These are phyloP conservation scores for Rhinoderma darwinii DNA, from an alignment of 2,113 vertebrate species.

Conservation along the genomic window DNA sequence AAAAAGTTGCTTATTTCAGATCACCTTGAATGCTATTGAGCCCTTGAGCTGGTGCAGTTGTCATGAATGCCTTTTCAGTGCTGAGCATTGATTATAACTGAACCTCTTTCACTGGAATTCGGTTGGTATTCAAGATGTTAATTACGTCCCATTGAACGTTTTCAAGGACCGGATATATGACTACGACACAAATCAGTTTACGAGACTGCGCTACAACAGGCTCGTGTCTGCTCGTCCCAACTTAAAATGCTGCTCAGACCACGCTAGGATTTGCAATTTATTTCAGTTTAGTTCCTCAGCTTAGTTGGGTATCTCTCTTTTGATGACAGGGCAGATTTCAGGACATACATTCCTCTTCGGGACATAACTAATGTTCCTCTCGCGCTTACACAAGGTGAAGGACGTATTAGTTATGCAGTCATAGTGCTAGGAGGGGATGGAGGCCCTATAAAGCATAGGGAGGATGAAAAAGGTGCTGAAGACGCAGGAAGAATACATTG, in stretches of 20 bases:
- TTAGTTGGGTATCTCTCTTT: conserved; percentile 41
- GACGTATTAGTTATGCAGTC: conserved; percentile 54
- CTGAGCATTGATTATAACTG: conserved; percentile 25
- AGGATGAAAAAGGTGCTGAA: conserved; percentile 44
- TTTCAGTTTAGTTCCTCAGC: conserved; percentile 24
- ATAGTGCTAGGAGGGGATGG: conserved; percentile 6
- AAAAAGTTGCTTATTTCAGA: not conserved
- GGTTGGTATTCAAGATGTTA: conserved; percentile 25
- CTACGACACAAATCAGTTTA: not conserved
- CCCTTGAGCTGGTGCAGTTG: not conserved
- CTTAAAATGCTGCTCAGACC: conserved; percentile 44
- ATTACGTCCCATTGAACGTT: conserved; percentile 32
- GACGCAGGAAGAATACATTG: conserved; percentile 38
- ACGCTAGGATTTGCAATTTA: conserved; percentile 35
- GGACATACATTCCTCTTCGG: conserved; percentile 30
- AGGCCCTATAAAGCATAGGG: conserved; percentile 20
- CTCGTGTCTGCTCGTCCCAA: not conserved
- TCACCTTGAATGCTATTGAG: conserved; percentile 45
- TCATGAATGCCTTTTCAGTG: not conserved
- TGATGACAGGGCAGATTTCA: conserved; percentile 54
- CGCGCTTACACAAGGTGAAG: conserved; percentile 53
- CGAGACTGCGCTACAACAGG: too few species aligned
- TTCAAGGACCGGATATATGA: not conserved
- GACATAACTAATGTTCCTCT: conserved; percentile 54
- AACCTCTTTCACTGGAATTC: not conserved